phyloP scores from a whole-genome alignment of 2,113 vertebrate species.

The Phyllopteryx taeniolatus region DNA sequence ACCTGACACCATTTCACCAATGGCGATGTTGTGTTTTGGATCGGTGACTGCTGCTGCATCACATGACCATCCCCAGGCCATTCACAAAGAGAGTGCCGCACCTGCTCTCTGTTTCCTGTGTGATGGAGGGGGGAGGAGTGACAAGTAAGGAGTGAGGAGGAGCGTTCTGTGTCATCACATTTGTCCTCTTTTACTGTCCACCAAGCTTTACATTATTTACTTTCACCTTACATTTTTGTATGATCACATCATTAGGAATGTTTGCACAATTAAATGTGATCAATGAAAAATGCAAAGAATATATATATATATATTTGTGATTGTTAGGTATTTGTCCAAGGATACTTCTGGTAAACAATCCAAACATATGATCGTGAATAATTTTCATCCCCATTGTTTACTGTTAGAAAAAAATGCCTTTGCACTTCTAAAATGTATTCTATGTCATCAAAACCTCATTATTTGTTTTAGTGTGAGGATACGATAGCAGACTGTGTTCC shows the following conservation, averaged over 20 bases:
- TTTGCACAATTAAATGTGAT: background rate
- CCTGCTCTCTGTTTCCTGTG: slow-evolving; percentile 61
- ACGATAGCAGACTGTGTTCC: background rate
- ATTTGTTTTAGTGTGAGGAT: background rate
- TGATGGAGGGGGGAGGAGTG: slow-evolving; percentile 3
- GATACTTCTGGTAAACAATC: too few species aligned
- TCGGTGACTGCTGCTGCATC: slow-evolving; percentile 53
- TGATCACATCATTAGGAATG: background rate
- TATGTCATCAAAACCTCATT: too few species aligned
- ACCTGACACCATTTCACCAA: slow-evolving; percentile 72
- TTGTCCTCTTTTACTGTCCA: slow-evolving; percentile 13
- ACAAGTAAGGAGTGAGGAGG: slow-evolving; percentile 1
- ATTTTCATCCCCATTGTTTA: too few species aligned
- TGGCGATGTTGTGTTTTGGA: slow-evolving; percentile 74
- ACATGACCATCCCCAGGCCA: slow-evolving; percentile 60
- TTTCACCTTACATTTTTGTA: background rate
- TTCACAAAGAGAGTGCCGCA: slow-evolving; percentile 59
- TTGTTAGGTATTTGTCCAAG: too few species aligned
- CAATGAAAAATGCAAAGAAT: too few species aligned
- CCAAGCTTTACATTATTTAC: background rate
- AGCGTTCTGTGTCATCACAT: slow-evolving; percentile 15
- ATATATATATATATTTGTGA: too few species aligned
- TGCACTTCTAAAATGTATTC: too few species aligned
- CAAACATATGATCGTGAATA: too few species aligned
- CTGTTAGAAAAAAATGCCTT: too few species aligned